Evolutionary conservation across 2,113 vertebrate genomes (phyloP).

Genomic region (Gallinago undulata): DNA sequence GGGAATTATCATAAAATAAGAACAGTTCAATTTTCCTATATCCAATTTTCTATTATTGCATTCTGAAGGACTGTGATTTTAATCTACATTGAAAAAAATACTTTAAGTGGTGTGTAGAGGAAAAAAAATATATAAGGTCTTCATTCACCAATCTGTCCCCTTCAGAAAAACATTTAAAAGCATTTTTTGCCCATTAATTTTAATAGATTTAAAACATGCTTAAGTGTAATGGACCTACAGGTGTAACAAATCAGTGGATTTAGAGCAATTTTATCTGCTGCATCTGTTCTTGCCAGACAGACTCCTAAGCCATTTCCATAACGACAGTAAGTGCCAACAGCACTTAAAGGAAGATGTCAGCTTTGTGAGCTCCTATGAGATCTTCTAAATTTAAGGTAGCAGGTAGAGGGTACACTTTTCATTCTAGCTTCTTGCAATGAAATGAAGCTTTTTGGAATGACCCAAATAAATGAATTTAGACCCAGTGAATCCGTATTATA

Average conservation of each 20-base stretch:
- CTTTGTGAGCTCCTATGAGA: background rate
- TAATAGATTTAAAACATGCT: background rate
- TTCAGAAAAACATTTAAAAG: background rate
- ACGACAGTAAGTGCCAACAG: background rate
- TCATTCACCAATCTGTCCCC: background rate
- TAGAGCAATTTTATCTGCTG: background rate
- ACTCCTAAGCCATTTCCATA: background rate
- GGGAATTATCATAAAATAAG: background rate
- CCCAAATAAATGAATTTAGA: background rate
- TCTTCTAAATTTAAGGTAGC: background rate
- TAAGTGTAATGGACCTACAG: background rate
- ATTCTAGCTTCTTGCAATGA: background rate
- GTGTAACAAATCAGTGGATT: background rate
- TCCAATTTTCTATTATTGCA: background rate
- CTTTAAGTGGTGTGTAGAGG: background rate
- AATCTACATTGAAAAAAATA: background rate
- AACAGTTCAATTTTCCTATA: background rate
- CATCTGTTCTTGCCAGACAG: background rate
- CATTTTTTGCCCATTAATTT: background rate
- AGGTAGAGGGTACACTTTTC: background rate
- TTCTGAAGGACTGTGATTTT: background rate
- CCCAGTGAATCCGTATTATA: background rate
- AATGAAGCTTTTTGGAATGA: background rate
- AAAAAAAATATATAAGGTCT: background rate
- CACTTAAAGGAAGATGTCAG: background rate